Percentiles rank a stretch among this genome's conserved stretches.
Conservation (phyloP, 2,888 invertebrate species). For the Smittia sp. region DNA sequence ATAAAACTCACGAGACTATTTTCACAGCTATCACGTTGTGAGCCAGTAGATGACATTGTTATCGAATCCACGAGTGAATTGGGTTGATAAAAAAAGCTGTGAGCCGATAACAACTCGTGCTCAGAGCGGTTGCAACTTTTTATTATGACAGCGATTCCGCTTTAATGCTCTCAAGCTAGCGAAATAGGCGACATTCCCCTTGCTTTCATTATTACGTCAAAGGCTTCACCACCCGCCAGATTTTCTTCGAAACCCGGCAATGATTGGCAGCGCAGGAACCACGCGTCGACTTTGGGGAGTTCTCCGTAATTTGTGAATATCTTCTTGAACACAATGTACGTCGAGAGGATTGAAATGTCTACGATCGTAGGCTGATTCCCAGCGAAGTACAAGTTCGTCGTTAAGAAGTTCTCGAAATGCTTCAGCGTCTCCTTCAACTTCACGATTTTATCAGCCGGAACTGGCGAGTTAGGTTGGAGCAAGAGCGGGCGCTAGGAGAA, state of each 20-base stretch:
- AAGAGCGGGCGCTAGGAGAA: not conserved
- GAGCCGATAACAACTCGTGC: too few species aligned
- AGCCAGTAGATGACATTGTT: too few species aligned
- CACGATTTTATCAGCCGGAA: not conserved
- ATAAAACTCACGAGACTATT: too few species aligned
- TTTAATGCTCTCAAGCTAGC: not conserved
- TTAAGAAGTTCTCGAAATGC: constrained; percentile 49
- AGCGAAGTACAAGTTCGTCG: constrained; percentile 50
- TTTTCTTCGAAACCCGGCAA: constrained; percentile 17
- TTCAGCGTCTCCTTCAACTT: constrained; percentile 47
- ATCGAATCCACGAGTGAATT: too few species aligned
- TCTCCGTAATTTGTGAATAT: not conserved
- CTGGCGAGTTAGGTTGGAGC: not conserved
- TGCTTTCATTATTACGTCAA: not conserved
- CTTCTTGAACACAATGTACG: not conserved
- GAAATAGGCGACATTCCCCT: not conserved
- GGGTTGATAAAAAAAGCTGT: too few species aligned
- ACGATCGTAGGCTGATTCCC: constrained; percentile 54
- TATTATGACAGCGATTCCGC: too few species aligned
- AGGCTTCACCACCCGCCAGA: not conserved
- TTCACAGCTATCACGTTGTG: too few species aligned
- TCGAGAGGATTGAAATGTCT: constrained; percentile 50
- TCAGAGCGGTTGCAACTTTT: too few species aligned
- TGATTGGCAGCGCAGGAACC: not conserved
- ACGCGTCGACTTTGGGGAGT: not conserved